These are phyloP conservation scores for Himantopus leucocephalus DNA, from an alignment of 2,113 vertebrate genomes.

Conservation along the genomic window DNA sequence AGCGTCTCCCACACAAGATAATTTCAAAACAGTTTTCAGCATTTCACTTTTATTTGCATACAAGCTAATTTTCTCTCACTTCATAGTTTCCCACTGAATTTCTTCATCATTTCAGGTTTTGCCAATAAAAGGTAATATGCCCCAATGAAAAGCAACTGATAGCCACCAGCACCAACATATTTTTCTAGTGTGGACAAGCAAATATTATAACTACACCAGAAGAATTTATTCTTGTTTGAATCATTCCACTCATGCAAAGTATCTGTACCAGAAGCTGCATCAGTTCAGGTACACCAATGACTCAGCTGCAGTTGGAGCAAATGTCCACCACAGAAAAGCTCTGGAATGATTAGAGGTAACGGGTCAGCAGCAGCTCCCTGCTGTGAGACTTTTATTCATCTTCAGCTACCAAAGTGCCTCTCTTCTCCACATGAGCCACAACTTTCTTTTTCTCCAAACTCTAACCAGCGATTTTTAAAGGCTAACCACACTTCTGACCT, in stretches of 20 bases:
- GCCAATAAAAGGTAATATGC: not conserved
- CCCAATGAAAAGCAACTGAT: not conserved
- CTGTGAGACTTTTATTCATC: not conserved
- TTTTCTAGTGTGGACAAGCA: not conserved
- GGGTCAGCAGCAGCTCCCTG: conserved; percentile 3
- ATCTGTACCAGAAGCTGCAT: not conserved
- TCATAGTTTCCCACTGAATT: not conserved
- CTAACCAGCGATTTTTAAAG: not conserved
- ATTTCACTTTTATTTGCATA: not conserved
- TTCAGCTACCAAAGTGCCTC: not conserved
- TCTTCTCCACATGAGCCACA: conserved; percentile 21
- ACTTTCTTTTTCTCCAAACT: not conserved
- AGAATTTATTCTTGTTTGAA: not conserved
- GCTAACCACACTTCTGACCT: conserved; percentile 20
- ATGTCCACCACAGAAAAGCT: not conserved
- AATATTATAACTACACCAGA: not conserved
- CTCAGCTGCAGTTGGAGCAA: not conserved
- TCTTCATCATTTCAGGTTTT: not conserved
- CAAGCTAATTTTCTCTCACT: not conserved
- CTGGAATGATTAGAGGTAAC: not conserved
- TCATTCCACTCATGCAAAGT: not conserved
- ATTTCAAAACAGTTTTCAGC: not conserved
- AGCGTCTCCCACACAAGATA: not conserved
- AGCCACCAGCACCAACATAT: not conserved
- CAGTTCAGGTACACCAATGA: not conserved